Conservation (phyloP, 2,888 invertebrate genomes). For the Sepioteuthis lessoniana region DNA sequence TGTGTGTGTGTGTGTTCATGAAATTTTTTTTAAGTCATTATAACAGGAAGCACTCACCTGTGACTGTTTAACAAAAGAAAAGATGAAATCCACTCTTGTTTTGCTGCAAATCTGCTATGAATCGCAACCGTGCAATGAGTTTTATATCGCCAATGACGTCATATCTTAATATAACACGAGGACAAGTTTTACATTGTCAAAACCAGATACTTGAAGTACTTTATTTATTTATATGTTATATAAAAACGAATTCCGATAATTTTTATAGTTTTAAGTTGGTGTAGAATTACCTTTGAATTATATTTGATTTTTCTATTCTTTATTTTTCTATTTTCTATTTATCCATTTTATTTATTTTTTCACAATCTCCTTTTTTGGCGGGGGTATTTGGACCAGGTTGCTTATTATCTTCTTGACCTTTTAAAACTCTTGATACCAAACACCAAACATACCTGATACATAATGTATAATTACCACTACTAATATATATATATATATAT, state of each 20-base stretch:
- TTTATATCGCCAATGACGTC: background rate
- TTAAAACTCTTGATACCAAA: background rate
- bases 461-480: too few relatives aligned
- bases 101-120: background rate
- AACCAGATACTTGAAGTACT: too few relatives aligned
- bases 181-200: background rate
- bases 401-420: background rate
- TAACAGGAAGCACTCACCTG: background rate
- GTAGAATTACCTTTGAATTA: too few relatives aligned
- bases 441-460: background rate
- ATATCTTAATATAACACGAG: background rate
- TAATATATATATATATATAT: too few relatives aligned
- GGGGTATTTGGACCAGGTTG: background rate
- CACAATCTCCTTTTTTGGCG: background rate
- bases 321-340: too few relatives aligned
- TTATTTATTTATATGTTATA: too few relatives aligned
- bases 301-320: too few relatives aligned
- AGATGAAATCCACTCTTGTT: background rate
- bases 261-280: too few relatives aligned
- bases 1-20: too few relatives aligned
- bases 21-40: background rate
- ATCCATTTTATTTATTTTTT: too few relatives aligned
- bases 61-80: background rate
- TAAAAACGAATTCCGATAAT: too few relatives aligned
- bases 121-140: background rate